Percentiles rank a stretch among this genome's conserved stretches.
These are phyloP conservation scores for Lasioglossum calceatum DNA, from an alignment of 2,888 invertebrate species.

Conservation along the genomic window DNA sequence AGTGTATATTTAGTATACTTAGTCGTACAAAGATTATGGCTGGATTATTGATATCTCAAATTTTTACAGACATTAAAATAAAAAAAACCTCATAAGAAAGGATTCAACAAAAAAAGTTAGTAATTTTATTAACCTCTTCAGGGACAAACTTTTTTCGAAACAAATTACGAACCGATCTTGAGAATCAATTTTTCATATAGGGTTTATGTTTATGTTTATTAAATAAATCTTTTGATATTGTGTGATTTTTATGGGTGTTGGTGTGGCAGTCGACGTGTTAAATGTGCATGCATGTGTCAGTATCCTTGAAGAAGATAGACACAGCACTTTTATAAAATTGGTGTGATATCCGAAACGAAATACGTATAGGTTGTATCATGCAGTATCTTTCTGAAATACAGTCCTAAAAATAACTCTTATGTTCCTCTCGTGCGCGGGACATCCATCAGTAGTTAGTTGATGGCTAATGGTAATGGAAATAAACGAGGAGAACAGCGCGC, in stretches of 20 bases:
- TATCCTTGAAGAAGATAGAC: not conserved
- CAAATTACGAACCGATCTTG: too few species aligned
- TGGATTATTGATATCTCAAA: not conserved
- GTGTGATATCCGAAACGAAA: not conserved
- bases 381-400: not conserved
- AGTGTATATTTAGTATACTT: not conserved
- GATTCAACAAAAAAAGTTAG: not conserved
- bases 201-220: not conserved
- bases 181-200: too few species aligned
- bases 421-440: not conserved
- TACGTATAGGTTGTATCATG: not conserved
- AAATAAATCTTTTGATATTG: not conserved
- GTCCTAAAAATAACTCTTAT: not conserved
- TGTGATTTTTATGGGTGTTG: not conserved
- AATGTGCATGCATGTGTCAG: not conserved
- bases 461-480: not conserved
- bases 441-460: not conserved
- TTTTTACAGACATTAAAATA: not conserved
- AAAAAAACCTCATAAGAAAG: not conserved
- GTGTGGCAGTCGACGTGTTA: not conserved
- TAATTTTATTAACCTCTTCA: too few species aligned
- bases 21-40: not conserved
- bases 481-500: conserved; percentile 13
- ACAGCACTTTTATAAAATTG: not conserved
- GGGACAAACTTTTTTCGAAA: too few species aligned